Percentiles rank a stretch among this genome's conserved stretches.
These are phyloP conservation scores for Papilio protenor DNA, from an alignment of 2,888 invertebrate species.

Conservation along the genomic window DNA sequence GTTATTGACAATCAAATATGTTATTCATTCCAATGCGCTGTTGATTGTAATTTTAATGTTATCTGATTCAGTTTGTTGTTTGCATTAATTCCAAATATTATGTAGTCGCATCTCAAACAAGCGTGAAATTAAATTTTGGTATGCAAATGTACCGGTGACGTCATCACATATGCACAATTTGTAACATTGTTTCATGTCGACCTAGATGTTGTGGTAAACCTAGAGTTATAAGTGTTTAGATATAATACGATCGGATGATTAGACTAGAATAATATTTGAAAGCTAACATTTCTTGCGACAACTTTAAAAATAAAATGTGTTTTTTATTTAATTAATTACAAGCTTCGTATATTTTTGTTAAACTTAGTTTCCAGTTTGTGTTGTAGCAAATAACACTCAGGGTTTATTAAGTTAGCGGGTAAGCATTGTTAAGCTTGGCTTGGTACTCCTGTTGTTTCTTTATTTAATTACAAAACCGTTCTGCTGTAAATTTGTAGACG, in stretches of 20 bases:
- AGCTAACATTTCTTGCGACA: background rate
- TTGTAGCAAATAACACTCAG: conserved; percentile 32
- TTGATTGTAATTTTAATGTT: conserved; percentile 12
- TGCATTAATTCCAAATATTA: conserved; percentile 12
- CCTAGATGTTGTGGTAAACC: background rate
- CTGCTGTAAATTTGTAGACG: conserved; percentile 28
- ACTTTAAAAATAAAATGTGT: background rate
- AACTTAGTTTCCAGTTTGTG: conserved; percentile 25
- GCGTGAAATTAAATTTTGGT: conserved; percentile 20
- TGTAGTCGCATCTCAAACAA: conserved; percentile 16
- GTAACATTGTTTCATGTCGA: background rate
- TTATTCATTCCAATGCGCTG: conserved; percentile 11
- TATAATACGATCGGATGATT: background rate
- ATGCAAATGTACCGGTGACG: conserved; percentile 1
- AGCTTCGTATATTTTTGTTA: conserved; percentile 16
- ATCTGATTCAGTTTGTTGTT: conserved; percentile 17
- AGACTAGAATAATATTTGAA: background rate
- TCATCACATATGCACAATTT: background rate
- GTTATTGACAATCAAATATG: conserved; percentile 9
- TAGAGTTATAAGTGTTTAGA: background rate
- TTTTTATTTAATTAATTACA: conserved; percentile 1
- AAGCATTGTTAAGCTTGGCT: conserved; percentile 29
- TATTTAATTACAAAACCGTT: conserved; percentile 37
- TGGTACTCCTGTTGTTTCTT: conserved; percentile 24
- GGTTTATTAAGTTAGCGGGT: conserved; percentile 34